Evolutionary conservation across 92 coral and sea anemone genomes (phyloP), one percentile per base, ranked within the genome.

Genomic region (Bergia sp.): DNA sequence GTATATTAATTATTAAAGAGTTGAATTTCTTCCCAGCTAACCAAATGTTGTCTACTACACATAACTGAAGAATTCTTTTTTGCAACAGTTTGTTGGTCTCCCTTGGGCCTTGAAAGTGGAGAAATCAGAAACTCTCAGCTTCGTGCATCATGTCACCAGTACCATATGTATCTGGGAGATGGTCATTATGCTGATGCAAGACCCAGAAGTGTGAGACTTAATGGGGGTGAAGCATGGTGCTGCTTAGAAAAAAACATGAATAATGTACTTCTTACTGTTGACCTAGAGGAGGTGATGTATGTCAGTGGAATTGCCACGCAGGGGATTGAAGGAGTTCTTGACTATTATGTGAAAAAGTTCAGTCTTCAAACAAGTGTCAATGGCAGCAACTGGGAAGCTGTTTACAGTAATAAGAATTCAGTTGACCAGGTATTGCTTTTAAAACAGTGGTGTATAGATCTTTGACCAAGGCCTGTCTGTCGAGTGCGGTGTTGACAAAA

Each of bases 51-150:
- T 16, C 3, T 57, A 3, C 64, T n/a, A n/a, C n/a, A n/a, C n/a
- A n/a, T 15, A 73, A 38, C 42, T 9, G 77, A 29, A 29, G 20
- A 9, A 73, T 37, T 37, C 29, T 45, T 45, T 18, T 45, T 71
- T 67, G 38, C 12, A 23, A 71, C 79, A 84, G 87, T 5, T 84
- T 84, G 87, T 38, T 36, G 38, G 4, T 84, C 64, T 37, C 23
- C 78, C 15, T 38, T 84, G 3, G 87, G 87, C 37, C 87, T 84
- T 20, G 55, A 84, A 39, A 84, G 87, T 84, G 87, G 87, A 13
- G 43, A 71, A 71, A 84, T 84, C 44, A 84, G 45, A 29, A 29
- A 84, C 61, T 67, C 65, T 13, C 87, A 84, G 66, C 71, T 84
- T 18, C 50, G 65, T 45, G 87, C 87, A 9, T 11, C 87, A 3